Percentiles rank a stretch among this genome's conserved stretches.
Evolutionary conservation across 2,888 invertebrate genomes (phyloP).

Genomic region (Acholoe squamosa): DNA sequence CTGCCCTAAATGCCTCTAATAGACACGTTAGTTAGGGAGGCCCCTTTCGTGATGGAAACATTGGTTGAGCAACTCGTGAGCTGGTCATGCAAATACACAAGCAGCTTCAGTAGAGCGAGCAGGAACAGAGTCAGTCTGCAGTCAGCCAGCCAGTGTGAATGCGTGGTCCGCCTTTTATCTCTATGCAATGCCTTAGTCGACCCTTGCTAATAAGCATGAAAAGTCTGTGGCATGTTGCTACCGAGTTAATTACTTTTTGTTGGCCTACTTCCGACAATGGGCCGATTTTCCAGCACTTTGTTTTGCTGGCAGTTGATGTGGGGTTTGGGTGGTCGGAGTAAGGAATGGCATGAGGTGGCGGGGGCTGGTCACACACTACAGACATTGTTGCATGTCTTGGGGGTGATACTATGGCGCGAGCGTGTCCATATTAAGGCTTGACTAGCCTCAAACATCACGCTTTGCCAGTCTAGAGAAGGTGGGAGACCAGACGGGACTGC

Average conservation of each 20-base stretch:
- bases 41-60: neutral
- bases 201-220: constrained; percentile 58
- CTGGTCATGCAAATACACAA: neutral
- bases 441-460: neutral
- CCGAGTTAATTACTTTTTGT: constrained; percentile 47
- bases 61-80: neutral
- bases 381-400: constrained; percentile 50
- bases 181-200: neutral
- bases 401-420: constrained; percentile 18
- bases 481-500: neutral
- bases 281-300: constrained; percentile 56
- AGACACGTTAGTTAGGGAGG: neutral
- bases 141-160: constrained; percentile 17
- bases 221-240: constrained; percentile 44
- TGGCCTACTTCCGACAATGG: constrained; percentile 55
- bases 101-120: neutral
- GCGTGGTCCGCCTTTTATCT: constrained; percentile 28
- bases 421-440: constrained; percentile 6
- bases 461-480: neutral
- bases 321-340: constrained; percentile 11
- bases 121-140: neutral
- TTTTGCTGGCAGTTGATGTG: constrained; percentile 31
- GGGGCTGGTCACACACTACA: neutral
- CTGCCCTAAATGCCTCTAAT: neutral
- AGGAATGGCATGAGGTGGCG: neutral